These are phyloP conservation scores for Dilophus febrilis DNA, from an alignment of 2,888 invertebrate species.

Conservation along the genomic window DNA sequence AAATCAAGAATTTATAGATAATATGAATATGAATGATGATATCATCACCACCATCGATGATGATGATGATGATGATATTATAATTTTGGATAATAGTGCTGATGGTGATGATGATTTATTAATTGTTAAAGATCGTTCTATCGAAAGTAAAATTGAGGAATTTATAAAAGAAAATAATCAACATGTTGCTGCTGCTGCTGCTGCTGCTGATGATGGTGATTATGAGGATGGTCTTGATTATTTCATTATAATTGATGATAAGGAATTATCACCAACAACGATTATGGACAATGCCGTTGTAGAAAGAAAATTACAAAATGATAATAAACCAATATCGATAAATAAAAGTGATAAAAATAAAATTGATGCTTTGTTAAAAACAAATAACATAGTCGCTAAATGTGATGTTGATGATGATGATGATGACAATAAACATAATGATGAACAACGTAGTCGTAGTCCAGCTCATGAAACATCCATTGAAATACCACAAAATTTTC, in stretches of 20 bases:
- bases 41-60: too few species aligned
- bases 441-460: slow-evolving; percentile 28
- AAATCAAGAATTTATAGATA: slow-evolving; percentile 11
- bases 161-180: too few species aligned
- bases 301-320: slow-evolving; percentile 6
- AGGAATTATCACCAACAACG: slow-evolving; percentile 1
- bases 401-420: slow-evolving; percentile 6
- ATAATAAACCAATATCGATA: slow-evolving; percentile 9
- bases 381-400: slow-evolving; percentile 9
- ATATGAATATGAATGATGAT: too few species aligned
- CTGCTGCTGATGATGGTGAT: too few species aligned
- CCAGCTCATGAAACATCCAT: slow-evolving; percentile 46
- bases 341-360: slow-evolving; percentile 7
- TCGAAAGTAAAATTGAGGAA: not conserved
- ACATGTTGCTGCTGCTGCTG: too few species aligned
- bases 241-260: slow-evolving; percentile 9
- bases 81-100: too few species aligned
- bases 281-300: not conserved
- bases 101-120: too few species aligned
- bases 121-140: too few species aligned
- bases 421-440: slow-evolving; percentile 11
- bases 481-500: slow-evolving; percentile 38
- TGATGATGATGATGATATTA: too few species aligned
- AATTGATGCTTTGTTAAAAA: slow-evolving; percentile 6
- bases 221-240: slow-evolving; percentile 4